Evolutionary conservation across 2,113 vertebrate genomes (phyloP).

Genomic region (Mixornis gularis): DNA sequence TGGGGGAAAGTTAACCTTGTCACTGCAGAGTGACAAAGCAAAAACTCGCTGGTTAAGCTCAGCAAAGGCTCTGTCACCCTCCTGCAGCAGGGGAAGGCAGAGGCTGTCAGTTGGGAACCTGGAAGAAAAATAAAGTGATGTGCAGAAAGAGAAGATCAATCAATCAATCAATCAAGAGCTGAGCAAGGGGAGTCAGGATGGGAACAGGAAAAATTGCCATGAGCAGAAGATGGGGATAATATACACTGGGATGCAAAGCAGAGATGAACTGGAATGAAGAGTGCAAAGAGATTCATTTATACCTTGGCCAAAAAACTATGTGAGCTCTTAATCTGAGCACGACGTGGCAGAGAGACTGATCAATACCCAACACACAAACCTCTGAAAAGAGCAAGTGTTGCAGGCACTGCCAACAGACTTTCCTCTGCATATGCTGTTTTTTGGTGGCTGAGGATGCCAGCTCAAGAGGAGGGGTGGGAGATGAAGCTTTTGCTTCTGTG

Average conservation of each 20-base stretch:
- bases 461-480: background rate
- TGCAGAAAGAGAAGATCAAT: background rate
- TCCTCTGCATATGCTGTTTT: background rate
- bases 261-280: background rate
- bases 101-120: background rate
- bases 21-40: background rate
- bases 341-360: background rate
- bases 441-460: background rate
- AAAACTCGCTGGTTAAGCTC: background rate
- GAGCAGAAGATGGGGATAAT: background rate
- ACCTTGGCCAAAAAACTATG: fast-evolving
- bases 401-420: background rate
- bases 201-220: background rate
- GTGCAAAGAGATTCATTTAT: background rate
- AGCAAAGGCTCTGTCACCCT: background rate
- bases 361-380: background rate
- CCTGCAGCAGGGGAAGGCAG: background rate
- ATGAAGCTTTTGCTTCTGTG: background rate
- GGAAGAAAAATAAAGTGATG: background rate
- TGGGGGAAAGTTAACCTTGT: background rate
- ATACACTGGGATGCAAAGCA: background rate
- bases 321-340: background rate
- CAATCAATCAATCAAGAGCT: background rate
- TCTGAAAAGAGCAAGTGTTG: background rate
- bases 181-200: background rate